A percentile compares a stretch with the other conserved stretches of the same genome.
These are phyloP conservation scores for Branchinecta lynchi DNA, from an alignment of 1,140 invertebrate species.

Conservation along the genomic window DNA sequence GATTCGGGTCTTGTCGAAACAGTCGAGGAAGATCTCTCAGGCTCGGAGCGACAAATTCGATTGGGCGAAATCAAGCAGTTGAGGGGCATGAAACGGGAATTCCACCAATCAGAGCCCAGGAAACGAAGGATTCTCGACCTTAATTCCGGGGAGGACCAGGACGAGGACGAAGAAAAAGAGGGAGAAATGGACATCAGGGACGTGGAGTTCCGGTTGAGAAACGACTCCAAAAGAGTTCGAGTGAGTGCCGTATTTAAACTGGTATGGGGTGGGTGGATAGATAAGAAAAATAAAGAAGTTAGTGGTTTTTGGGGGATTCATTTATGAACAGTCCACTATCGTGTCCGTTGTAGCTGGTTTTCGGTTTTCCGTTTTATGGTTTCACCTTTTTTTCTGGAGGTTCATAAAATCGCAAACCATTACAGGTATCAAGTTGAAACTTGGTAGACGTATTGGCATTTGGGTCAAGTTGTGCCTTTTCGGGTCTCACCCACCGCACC, in stretches of 20 bases:
- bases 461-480: no score
- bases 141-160: constrained; percentile 37
- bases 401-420: no score
- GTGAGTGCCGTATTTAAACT: constrained; percentile 26
- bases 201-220: constrained; percentile 69
- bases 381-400: no score
- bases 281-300: no score
- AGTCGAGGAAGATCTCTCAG: constrained; percentile 39
- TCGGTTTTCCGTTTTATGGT: no score
- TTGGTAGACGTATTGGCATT: no score
- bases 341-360: no score
- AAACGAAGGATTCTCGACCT: constrained; percentile 51
- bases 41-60: constrained; percentile 58
- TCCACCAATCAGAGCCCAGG: constrained; percentile 43
- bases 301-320: no score
- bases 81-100: constrained; percentile 55
- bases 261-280: no score
- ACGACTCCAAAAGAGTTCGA: constrained; percentile 49
- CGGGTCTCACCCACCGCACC: no score
- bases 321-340: no score
- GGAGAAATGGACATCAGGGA: constrained; percentile 63
- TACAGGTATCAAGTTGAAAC: no score
- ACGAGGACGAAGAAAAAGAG: constrained; percentile 37
- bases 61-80: constrained; percentile 76
- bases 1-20: constrained; percentile 51